Base-by-base conservation (phyloP, 2,113 vertebrate species). In the Erythrolamprus reginae region DNA sequence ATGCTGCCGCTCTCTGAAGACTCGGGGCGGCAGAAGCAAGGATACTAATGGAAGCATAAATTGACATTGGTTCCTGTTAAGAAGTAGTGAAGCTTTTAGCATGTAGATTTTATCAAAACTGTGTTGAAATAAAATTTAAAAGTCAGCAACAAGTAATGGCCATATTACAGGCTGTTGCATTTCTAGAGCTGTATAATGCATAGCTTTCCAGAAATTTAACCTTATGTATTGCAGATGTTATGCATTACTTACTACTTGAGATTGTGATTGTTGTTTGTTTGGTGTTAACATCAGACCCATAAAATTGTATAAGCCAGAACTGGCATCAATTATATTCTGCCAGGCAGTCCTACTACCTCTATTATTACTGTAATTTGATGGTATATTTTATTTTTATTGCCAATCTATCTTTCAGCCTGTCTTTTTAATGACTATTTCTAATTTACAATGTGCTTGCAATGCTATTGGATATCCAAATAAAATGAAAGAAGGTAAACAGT, bases 331-430 rank as follows among this genome's bases (percentile, higher is more conserved):
- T 89, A 38, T 47, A 42, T 89, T 28, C n/a, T 65, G 86, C 91
- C 87, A 91, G 82, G 23, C 61, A 55, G n/a, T 56, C 90, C 82
- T 91, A 91, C 91, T 92, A 86, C 17, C 50, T 93, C 26, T 91
- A 21, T 92, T 92, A 88, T 1, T 92, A 56, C 17, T 84, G n/a
- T 45, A 89, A 83, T 89, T 42, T 23, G 82, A 24, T 88, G 85
- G 10, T 90, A 0, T 90, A 52, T 89, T 94, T 92, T 91, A 28
- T 55, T 95, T 50, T 94, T 91, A 82, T 89, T 93, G 47, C 86
- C 89, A 88, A 84, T 91, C 52, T 17, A 1, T 92, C 51, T 92
- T 95, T 94, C 90, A 91, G 83, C 45, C 42, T 93, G 17, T 58
- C 51, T 51, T 92, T 93, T 91, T 91, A 94, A 89, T 92, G 85